Evolutionary conservation across 2,888 invertebrate genomes (phyloP).

Genomic region (Caradrina kadenii): DNA sequence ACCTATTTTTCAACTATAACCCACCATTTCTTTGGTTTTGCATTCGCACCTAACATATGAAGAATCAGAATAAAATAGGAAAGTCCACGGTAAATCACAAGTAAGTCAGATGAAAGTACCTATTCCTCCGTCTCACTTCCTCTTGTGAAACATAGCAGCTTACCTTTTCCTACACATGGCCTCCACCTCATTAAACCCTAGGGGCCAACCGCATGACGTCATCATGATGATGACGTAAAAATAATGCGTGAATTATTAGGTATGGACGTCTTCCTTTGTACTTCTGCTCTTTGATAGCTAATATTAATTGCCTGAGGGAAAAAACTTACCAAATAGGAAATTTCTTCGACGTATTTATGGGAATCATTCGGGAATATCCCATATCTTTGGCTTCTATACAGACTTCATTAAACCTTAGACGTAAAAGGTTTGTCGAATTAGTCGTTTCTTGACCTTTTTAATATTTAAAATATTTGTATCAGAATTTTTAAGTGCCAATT

Average conservation of each 20-base stretch:
- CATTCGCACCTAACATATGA: no score
- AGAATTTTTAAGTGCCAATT: conserved; percentile 17
- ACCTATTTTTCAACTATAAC: no score
- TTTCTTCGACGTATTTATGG: neutral
- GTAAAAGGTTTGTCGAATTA: no score
- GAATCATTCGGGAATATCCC: neutral
- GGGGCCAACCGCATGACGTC: neutral
- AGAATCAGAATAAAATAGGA: no score
- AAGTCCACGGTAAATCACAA: neutral
- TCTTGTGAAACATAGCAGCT: neutral
- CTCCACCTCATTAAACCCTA: neutral
- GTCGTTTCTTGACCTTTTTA: no score
- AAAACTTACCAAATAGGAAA: conserved; percentile 17
- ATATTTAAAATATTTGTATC: no score
- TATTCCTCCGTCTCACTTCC: neutral
- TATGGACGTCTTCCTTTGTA: neutral
- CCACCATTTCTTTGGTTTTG: no score
- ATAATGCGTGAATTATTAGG: neutral
- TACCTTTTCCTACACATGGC: neutral
- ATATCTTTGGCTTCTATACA: neutral
- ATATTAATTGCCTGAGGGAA: conserved; percentile 1
- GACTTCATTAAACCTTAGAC: no score
- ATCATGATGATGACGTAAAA: neutral
- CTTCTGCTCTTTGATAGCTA: neutral
- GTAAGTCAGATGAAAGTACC: neutral